Evolutionary conservation across 2,113 vertebrate genomes (phyloP), one percentile per base, ranked within the genome.

Genomic region (Ailuropoda melanoleuca): DNA sequence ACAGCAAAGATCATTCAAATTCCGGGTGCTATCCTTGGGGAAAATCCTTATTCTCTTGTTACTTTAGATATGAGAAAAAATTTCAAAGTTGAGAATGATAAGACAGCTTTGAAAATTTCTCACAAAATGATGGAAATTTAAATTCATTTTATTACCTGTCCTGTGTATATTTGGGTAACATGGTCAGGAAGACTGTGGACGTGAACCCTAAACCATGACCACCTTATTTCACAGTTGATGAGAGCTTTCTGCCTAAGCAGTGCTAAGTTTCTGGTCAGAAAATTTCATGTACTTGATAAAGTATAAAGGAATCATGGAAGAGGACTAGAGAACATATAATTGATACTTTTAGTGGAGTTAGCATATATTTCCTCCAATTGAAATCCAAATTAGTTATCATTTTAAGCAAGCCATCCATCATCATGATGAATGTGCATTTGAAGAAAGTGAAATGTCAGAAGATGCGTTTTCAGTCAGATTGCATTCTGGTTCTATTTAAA

Each of bases 311-410:
- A 83, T 43, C 1, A 18, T 10, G 11, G 0, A 68, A 53, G 14
- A 91, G 8, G 11, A 75, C n/a, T 86, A 85, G 46, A 66, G 50
- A 85, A 81, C 31, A 94, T 48, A 23, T 19, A 70, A 90, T 17
- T 39, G 29, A 64, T 70, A 88, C 4, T 84, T 94, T 88, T 12
- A 89, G 53, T 58, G 21, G 72, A 68, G 34, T 93, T 78, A 72
- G 26, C 21, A 68, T 31, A 37, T 62, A 80, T 83, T 93, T 88
- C 64, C 18, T 39, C 18, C 75, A 78, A 64, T 13, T 91, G 50
- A 83, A 88, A 80, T 62, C 23, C 31, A 78, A 75, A 95, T 93
- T 68, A 93, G 4, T 89, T 95, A 70, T 74, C 48, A 68, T 83
- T 58, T 96, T 82, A 80, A 74, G 29, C n/a, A 95, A 70, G 39